Evolutionary conservation across 1,140 invertebrate species (phyloP), one percentile per base, ranked within the genome.

Genomic region (Tachypleus tridentatus): DNA sequence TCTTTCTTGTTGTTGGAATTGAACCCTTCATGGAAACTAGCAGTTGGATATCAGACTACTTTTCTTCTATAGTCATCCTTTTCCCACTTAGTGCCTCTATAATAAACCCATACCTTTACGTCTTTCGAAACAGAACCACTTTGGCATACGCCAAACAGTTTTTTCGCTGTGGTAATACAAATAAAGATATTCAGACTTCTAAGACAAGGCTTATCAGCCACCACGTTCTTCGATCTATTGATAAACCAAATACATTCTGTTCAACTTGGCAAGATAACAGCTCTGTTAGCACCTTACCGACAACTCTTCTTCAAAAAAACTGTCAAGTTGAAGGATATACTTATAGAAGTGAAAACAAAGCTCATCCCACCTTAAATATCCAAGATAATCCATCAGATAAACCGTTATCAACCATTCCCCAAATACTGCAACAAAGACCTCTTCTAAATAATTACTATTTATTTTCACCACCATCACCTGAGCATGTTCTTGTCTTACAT

Each of bases 81-180:
- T 63, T 67, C 11, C 58, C 60, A 9, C 62, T 61, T 49, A 62
- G 59, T 57, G 68, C 68, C 51, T 66, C 59, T 49, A 49, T 69
- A 4, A 63, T 69, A 11, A 69, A 69, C 52, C 68, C 68, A 9
- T 69, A 69, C 48, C 47, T 69, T 7, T 69, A 69, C 56, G 68
- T 69, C 5, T 69, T 66, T 54, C 52, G 68, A 29, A 69, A 69
- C 49, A 64, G 63, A 57, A 64, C 64, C 4, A 63, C 64, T 3
- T 49, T 64, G 4, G 64, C 63, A n/a, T 58, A 69, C 10, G 48
- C 66, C 4, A 66, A 69, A 49, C 9, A 65, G 10, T 29, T 69
- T 48, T 64, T 51, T 60, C 29, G 29, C 29, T 64, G 61, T 5
- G 60, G 60, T 11, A 51, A 61, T 3, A 51, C 54, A 4, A 62